Conservation (phyloP, 2,888 invertebrate genomes). For the Oscheius sp. region DNA sequence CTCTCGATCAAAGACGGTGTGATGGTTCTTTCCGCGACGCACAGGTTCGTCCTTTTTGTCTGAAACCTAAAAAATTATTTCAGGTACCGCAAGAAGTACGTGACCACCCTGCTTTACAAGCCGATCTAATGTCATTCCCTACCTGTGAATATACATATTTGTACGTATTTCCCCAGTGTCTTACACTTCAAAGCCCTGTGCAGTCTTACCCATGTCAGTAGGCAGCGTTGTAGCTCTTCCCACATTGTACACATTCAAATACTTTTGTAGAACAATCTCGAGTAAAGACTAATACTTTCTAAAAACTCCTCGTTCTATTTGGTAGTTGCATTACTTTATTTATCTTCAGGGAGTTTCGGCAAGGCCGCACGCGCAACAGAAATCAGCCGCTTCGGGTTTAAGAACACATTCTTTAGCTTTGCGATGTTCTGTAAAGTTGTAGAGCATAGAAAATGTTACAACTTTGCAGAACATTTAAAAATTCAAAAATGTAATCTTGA, state of each 20-base stretch:
- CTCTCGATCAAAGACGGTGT: constrained; percentile 99
- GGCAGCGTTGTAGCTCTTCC: not conserved
- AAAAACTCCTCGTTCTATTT: not conserved
- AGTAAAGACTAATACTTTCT: not conserved
- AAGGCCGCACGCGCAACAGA: not conserved
- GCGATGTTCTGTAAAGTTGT: too few species aligned
- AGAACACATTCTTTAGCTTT: too few species aligned
- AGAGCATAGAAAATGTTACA: too few species aligned
- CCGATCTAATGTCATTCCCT: constrained; percentile 81
- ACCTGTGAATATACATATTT: constrained; percentile 3
- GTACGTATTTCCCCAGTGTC: not conserved
- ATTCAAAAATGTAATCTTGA: not conserved
- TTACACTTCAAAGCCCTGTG: constrained; percentile 1
- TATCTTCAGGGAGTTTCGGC: not conserved
- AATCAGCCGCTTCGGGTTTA: too few species aligned
- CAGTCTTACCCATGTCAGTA: constrained; percentile 13
- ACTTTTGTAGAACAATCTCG: not conserved
- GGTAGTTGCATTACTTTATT: not conserved
- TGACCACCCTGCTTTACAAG: constrained; percentile 96
- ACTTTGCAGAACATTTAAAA: not conserved
- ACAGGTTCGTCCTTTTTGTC: constrained; percentile 79
- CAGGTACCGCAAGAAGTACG: constrained; percentile 96
- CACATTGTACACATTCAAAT: constrained; percentile 6
- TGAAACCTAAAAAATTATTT: constrained; percentile 5
- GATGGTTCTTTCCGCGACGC: constrained; percentile 98